phyloP scores from a whole-genome alignment of 2,113 vertebrate species.

The Elephantulus edwardii region DNA sequence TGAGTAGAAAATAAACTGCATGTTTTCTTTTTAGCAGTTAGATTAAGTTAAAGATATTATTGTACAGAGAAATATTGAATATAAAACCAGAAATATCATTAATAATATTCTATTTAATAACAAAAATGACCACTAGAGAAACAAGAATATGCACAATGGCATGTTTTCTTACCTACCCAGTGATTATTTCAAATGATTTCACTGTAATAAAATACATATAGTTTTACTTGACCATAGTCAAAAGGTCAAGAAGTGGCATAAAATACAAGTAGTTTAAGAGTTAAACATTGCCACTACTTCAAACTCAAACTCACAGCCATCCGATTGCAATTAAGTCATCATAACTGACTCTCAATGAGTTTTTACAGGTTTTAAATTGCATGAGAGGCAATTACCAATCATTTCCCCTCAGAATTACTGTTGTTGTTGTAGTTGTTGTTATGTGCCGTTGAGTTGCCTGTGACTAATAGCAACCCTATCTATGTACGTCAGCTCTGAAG shows the following conservation, averaged over 20 bases:
- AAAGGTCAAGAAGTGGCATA: too few species aligned
- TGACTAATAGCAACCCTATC: too few species aligned
- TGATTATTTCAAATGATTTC: slow-evolving; percentile 29
- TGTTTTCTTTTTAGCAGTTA: not conserved
- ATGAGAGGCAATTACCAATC: too few species aligned
- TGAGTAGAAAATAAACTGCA: slow-evolving; percentile 11
- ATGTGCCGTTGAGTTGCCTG: too few species aligned
- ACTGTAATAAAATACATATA: not conserved
- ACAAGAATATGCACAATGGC: not conserved
- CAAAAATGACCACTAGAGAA: not conserved
- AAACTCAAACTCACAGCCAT: too few species aligned
- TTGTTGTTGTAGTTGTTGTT: too few species aligned
- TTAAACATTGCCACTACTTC: not conserved
- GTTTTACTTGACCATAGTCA: too few species aligned
- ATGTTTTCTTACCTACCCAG: not conserved
- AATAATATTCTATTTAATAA: not conserved
- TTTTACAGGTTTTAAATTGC: too few species aligned
- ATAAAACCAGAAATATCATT: not conserved
- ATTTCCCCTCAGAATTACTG: too few species aligned
- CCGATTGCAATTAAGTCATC: slow-evolving; percentile 7
- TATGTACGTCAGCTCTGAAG: too few species aligned
- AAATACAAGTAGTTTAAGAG: not conserved
- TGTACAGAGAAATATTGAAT: not conserved
- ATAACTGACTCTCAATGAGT: too few species aligned
- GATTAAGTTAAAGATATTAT: not conserved